phyloP scores from a whole-genome alignment of 1,140 invertebrate species.

The Drosophila lacteicornis region DNA sequence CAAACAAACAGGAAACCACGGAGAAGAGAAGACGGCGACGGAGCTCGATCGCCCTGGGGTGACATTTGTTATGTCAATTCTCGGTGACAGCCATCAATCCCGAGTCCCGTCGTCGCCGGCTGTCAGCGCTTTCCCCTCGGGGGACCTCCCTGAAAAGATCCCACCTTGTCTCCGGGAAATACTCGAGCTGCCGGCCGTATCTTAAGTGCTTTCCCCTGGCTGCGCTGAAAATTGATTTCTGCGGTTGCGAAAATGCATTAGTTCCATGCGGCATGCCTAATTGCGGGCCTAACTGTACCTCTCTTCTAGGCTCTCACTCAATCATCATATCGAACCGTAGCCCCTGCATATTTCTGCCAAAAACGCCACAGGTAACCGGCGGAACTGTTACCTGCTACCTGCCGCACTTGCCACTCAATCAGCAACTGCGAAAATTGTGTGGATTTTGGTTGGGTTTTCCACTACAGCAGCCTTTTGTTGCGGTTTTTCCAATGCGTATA shows the following conservation, averaged over 20 bases:
- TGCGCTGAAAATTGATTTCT: constrained; percentile 68
- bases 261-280: constrained; percentile 66
- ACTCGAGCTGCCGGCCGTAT: constrained; percentile 22
- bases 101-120: constrained; percentile 49
- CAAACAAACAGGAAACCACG: constrained; percentile 57
- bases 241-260: constrained; percentile 67
- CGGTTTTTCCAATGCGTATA: constrained; percentile 40
- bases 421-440: constrained; percentile 48
- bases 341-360: constrained; percentile 52
- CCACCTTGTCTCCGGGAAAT: constrained; percentile 54
- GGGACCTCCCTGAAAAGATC: constrained; percentile 50
- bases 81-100: constrained; percentile 78
- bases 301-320: constrained; percentile 22
- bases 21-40: constrained; percentile 31
- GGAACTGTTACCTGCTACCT: constrained; percentile 27
- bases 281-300: constrained; percentile 51
- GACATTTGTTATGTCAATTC: constrained; percentile 82
- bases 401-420: constrained; percentile 68
- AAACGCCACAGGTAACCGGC: constrained; percentile 49
- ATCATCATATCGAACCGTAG: constrained; percentile 58
- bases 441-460: constrained; percentile 49
- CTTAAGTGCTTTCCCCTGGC: constrained; percentile 56
- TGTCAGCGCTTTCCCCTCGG: constrained; percentile 43
- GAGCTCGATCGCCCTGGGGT: constrained; percentile 43
- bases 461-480: constrained; percentile 12